Evolutionary conservation across 2,113 vertebrate genomes (phyloP), one percentile per base, ranked within the genome.

Genomic region (Lota lota): DNA sequence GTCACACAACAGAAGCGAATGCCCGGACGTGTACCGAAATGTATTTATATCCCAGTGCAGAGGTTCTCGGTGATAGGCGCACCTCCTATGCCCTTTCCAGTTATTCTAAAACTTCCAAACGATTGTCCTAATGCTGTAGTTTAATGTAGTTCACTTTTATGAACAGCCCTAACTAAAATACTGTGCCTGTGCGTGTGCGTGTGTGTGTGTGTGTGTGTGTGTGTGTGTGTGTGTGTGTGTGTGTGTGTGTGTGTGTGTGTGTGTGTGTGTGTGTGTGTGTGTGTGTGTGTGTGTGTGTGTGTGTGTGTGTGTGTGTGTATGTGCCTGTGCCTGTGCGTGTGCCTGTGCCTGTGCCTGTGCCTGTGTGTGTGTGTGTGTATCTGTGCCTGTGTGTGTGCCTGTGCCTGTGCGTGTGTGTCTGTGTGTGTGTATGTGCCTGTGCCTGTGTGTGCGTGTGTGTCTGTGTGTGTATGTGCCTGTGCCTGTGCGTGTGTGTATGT

Each of bases 341-440:
- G n/a, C n/a, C 17, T n/a, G n/a, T n/a, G n/a, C n/a, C n/a, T n/a
- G n/a, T n/a, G n/a, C n/a, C n/a, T n/a, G n/a, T n/a, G n/a, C n/a
- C n/a, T 53, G 51, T 53, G 51, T 53, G 51, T 53, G 51, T 53
- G 51, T 28, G 14, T 14, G 15, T 63, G 5, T 33, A n/a, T 19
- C 16, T 66, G 24, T 75, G 24, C 70, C 7, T 17, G 53, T 50
- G 33, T 65, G 12, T 68, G 24, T 74, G 18, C 60, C 12, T 53
- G 51, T 53, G 51, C 16, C 2, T 53, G 51, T 53, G 12, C 12
- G 51, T 54, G 53, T 54, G 53, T 54, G 53, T 54, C 15, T 17
- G 15, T 54, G 53, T 54, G 16, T 54, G 53, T 54, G 53, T 54
- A 4, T 54, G 53, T 54, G 53, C 5, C 2, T 54, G 53, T 54